Conservation (phyloP, 2,113 vertebrate species). For the Mesembrinibis cayennensis region DNA sequence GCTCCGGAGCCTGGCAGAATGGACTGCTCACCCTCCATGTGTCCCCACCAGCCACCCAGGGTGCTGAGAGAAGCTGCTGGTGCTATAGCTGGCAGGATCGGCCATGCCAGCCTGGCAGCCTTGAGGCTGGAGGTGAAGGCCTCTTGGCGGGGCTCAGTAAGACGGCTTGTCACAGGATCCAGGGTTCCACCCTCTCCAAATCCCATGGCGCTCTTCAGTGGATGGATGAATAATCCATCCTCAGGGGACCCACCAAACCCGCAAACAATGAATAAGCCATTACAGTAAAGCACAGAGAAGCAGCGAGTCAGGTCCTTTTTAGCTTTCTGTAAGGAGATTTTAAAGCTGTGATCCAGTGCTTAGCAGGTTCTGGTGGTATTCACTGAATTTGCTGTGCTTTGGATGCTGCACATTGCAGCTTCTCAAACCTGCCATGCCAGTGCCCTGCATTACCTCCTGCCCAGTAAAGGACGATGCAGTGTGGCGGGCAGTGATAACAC, state of each 20-base stretch:
- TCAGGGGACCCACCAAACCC: not conserved
- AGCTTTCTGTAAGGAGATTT: not conserved
- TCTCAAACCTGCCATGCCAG: fast-evolving
- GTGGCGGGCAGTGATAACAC: not conserved
- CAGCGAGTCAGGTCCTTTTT: not conserved
- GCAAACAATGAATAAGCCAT: not conserved
- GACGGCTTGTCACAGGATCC: not conserved
- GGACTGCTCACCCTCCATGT: fast-evolving
- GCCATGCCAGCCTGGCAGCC: fast-evolving
- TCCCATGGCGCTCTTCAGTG: not conserved
- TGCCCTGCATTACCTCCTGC: not conserved
- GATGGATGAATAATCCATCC: not conserved
- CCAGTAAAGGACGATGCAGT: not conserved
- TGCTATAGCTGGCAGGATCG: not conserved
- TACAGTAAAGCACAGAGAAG: not conserved
- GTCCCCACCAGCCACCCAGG: not conserved
- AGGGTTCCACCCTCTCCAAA: not conserved
- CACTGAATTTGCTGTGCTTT: not conserved
- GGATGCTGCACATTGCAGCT: not conserved
- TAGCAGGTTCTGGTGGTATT: not conserved
- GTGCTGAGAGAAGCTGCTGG: not conserved
- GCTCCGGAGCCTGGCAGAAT: not conserved
- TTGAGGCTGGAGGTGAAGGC: not conserved
- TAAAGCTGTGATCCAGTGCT: not conserved
- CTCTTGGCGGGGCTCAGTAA: not conserved